phyloP scores from a whole-genome alignment of 1,140 invertebrate genomes.

The Diachasma alloeum region DNA sequence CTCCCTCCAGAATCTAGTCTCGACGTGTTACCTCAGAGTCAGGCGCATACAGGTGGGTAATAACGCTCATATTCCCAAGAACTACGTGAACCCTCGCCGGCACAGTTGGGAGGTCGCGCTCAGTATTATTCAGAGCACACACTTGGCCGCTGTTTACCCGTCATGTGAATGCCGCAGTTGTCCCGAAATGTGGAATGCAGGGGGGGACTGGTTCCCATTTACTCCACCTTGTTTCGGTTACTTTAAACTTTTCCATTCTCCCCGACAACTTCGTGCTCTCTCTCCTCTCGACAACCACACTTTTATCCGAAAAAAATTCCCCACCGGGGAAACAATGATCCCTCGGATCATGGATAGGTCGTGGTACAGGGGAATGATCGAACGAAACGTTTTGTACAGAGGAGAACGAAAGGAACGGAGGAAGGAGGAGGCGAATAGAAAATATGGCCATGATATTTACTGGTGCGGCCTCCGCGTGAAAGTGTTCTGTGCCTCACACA shows the following conservation, averaged over 20 bases:
- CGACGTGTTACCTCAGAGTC: no score
- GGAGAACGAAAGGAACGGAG: background rate
- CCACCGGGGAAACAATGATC: background rate
- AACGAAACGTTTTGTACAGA: background rate
- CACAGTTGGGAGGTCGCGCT: no score
- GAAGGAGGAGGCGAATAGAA: conserved; percentile 30
- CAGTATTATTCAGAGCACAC: conserved; percentile 31
- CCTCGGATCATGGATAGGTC: background rate
- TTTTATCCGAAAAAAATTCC: background rate
- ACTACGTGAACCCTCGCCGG: background rate
- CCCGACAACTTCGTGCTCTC: background rate
- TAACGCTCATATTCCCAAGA: background rate
- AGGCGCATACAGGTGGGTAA: no score
- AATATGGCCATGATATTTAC: conserved; percentile 40
- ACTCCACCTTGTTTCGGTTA: no score
- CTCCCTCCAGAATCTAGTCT: no score
- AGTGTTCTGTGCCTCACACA: conserved; percentile 23
- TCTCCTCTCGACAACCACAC: background rate
- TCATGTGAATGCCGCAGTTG: conserved; percentile 17
- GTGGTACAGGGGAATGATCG: no score
- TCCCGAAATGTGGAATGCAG: conserved; percentile 16
- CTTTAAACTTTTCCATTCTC: no score
- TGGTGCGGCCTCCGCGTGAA: conserved; percentile 35
- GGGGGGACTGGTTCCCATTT: no score
- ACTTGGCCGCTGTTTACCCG: conserved; percentile 10